These are phyloP conservation scores for Torymus auratus DNA, from an alignment of 2,888 invertebrate genomes.

Conservation along the genomic window DNA sequence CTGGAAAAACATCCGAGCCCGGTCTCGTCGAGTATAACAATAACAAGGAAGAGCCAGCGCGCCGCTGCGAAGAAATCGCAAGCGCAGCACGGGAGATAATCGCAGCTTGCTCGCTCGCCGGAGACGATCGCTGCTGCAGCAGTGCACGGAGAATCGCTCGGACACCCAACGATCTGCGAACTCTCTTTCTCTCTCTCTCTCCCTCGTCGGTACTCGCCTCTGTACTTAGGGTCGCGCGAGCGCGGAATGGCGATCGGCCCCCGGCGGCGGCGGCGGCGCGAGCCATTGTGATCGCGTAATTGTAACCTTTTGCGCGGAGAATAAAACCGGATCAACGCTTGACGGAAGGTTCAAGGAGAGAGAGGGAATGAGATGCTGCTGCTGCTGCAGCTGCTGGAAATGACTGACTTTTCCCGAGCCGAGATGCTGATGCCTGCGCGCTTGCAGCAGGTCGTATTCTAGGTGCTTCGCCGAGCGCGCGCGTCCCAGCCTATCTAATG, in stretches of 20 bases:
- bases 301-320: constrained; percentile 62
- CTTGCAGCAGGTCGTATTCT: not conserved
- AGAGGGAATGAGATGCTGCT: constrained; percentile 10
- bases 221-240: constrained; percentile 68
- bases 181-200: constrained; percentile 4
- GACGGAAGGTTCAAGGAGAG: constrained; percentile 48
- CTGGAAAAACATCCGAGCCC: too few relatives aligned
- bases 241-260: constrained; percentile 62
- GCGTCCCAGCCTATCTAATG: constrained; percentile 24
- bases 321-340: constrained; percentile 69
- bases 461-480: not conserved
- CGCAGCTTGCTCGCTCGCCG: not conserved
- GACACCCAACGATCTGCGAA: constrained; percentile 59
- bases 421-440: not conserved
- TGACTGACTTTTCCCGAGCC: constrained; percentile 46
- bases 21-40: too few relatives aligned
- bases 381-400: constrained; percentile 11
- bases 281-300: constrained; percentile 71
- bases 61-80: too few relatives aligned
- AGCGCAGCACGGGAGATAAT: constrained; percentile 6
- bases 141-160: too few relatives aligned
- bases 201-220: constrained; percentile 48
- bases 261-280: constrained; percentile 65
- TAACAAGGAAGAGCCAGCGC: too few relatives aligned
- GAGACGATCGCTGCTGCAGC: too few relatives aligned